Percentiles rank a stretch among this genome's conserved stretches.
These are phyloP conservation scores for Drosophila ercepeae DNA, from an alignment of 1,140 invertebrate genomes.

Conservation along the genomic window DNA sequence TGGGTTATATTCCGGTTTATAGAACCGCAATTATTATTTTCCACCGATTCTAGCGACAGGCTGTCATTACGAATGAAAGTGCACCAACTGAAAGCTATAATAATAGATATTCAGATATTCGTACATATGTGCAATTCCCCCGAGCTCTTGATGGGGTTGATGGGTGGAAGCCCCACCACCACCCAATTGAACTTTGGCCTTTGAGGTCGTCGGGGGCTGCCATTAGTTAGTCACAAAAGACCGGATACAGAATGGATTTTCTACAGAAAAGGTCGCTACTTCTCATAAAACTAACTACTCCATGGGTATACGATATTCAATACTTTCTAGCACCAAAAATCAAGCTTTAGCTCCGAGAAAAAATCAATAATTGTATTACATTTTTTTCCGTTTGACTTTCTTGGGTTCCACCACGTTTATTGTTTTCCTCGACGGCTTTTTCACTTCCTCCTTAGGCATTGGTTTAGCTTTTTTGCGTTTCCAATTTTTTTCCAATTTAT, in stretches of 20 bases:
- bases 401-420: conserved; percentile 37
- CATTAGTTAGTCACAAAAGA: conserved; percentile 5
- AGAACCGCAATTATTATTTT: conserved; percentile 27
- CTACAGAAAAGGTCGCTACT: conserved; percentile 29
- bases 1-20: background rate
- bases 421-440: conserved; percentile 42
- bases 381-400: conserved; percentile 55
- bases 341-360: conserved; percentile 26
- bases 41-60: background rate
- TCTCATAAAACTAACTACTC: conserved; percentile 18
- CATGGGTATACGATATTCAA: background rate
- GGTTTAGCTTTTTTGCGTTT: conserved; percentile 13
- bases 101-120: conserved; percentile 16
- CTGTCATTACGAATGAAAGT: conserved; percentile 29
- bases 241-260: conserved; percentile 23
- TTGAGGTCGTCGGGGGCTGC: background rate
- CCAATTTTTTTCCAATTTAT: too few species aligned
- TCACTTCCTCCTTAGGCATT: conserved; percentile 45
- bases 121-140: background rate
- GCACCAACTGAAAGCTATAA: conserved; percentile 12
- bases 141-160: too few species aligned
- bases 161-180: background rate
- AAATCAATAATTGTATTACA: conserved; percentile 65
- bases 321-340: too few species aligned
- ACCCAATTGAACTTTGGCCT: conserved; percentile 32